These are phyloP conservation scores for Epizoanthus rinbou DNA, from an alignment of 92 coral and sea anemone genomes.

Conservation along the genomic window DNA sequence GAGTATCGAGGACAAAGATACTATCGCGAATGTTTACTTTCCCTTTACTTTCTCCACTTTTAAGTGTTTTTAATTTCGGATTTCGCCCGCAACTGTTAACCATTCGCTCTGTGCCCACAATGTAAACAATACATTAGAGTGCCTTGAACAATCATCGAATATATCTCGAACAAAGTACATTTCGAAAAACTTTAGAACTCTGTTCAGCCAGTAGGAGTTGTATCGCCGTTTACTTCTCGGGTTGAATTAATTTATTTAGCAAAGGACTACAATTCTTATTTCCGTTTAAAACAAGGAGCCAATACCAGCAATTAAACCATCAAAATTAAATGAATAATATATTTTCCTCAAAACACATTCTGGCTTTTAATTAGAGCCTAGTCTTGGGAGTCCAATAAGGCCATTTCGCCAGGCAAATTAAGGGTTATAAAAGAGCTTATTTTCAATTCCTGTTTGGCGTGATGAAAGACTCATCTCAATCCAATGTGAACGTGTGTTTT, in stretches of 20 bases:
- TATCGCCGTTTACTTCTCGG: constrained; percentile 1
- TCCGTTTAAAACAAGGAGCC: constrained; percentile 4
- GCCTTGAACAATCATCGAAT: neutral
- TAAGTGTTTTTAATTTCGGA: constrained; percentile 18
- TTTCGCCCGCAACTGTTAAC: constrained; percentile 24
- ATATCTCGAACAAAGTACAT: neutral
- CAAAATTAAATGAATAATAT: constrained; percentile 62
- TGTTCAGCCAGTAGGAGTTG: neutral
- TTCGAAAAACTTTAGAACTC: neutral
- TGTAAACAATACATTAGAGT: constrained; percentile 17
- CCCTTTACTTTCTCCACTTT: neutral
- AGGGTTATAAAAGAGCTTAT: neutral
- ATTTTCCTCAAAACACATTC: constrained; percentile 40
- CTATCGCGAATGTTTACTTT: neutral
- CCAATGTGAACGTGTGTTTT: neutral
- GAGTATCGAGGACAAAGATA: neutral
- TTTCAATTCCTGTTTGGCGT: neutral
- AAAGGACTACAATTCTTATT: neutral
- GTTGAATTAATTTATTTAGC: neutral
- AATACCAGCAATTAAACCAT: constrained; percentile 51
- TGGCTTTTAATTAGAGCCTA: constrained; percentile 6
- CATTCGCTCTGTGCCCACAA: constrained; percentile 9
- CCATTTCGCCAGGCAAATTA: neutral
- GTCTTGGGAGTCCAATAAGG: constrained; percentile 2
- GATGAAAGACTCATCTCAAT: neutral